A percentile compares a stretch with the other conserved stretches of the same genome.
Evolutionary conservation across 2,113 vertebrate species (phyloP).

Genomic region (Lasiurus cinereus): DNA sequence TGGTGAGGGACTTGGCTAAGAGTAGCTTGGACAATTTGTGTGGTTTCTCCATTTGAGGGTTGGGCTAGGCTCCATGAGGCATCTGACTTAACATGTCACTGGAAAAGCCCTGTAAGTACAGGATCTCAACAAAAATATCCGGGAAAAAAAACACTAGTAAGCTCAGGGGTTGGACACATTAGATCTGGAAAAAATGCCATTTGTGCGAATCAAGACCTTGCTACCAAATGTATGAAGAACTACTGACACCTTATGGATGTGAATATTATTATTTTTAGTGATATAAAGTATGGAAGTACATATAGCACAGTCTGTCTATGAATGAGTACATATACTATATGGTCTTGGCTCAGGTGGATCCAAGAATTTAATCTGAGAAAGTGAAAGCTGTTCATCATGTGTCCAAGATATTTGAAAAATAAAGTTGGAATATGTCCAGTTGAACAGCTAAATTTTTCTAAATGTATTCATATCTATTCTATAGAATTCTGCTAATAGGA

Average conservation of each 20-base stretch:
- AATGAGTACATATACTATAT: rapidly evolving
- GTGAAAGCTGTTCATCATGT: not conserved
- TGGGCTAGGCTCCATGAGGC: not conserved
- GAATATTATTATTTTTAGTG: constrained; percentile 66
- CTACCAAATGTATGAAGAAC: constrained; percentile 69
- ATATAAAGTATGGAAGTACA: not conserved
- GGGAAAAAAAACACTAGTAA: not conserved
- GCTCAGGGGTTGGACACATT: not conserved
- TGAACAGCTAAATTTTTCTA: not conserved
- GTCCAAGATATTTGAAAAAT: not conserved
- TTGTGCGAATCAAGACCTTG: constrained; percentile 35
- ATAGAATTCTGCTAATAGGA: not conserved
- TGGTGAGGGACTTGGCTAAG: not conserved
- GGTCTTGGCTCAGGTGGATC: not conserved
- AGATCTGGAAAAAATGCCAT: constrained; percentile 15
- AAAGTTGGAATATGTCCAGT: not conserved
- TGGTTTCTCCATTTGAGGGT: not conserved
- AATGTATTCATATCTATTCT: not conserved
- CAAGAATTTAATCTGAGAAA: not conserved
- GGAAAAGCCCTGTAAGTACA: not conserved
- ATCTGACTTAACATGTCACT: not conserved
- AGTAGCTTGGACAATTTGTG: not conserved
- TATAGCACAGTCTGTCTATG: not conserved
- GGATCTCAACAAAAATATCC: not conserved
- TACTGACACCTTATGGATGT: constrained; percentile 82